These are phyloP conservation scores for Corythoichthys haematopterus DNA, from an alignment of 2,113 vertebrate genomes.

Conservation along the genomic window DNA sequence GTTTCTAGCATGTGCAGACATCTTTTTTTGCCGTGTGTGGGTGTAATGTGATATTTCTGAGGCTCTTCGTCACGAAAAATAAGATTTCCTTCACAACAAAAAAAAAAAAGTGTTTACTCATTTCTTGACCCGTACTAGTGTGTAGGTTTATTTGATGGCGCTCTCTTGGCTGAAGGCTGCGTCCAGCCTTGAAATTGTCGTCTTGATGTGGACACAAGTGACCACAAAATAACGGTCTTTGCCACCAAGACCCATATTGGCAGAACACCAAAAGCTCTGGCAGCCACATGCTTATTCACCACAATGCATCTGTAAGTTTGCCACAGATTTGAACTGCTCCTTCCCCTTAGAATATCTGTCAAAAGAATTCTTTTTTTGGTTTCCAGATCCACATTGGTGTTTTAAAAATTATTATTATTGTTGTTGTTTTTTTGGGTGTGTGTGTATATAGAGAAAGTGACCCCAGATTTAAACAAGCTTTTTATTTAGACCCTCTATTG, in stretches of 20 bases:
- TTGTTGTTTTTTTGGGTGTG: not conserved
- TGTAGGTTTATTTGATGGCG: conserved; percentile 48
- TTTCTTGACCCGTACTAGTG: conserved; percentile 25
- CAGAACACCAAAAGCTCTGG: conserved; percentile 52
- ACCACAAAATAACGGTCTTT: conserved; percentile 30
- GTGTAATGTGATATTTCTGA: conserved; percentile 28
- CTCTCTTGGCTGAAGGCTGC: conserved; percentile 20
- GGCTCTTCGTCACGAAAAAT: conserved; percentile 13
- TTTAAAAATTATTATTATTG: not conserved
- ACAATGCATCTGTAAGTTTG: conserved; percentile 41
- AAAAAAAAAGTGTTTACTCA: conserved; percentile 21
- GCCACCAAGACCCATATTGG: conserved; percentile 30
- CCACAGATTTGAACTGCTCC: conserved; percentile 6
- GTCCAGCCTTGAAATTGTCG: conserved; percentile 29
- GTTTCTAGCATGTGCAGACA: conserved; percentile 11
- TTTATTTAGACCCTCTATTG: conserved; percentile 24
- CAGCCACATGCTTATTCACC: conserved; percentile 51
- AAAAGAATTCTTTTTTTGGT: conserved; percentile 12
- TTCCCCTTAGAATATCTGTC: conserved; percentile 10
- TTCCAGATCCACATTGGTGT: too few species aligned
- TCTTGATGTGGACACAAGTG: conserved; percentile 46
- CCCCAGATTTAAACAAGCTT: conserved; percentile 5
- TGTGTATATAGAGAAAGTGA: not conserved
- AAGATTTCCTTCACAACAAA: conserved; percentile 12
- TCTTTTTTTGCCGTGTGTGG: conserved; percentile 22